A percentile compares a stretch with the other conserved stretches of the same genome.
Evolutionary conservation across 1,140 invertebrate genomes (phyloP).

Genomic region (Papilio aristodemus): DNA sequence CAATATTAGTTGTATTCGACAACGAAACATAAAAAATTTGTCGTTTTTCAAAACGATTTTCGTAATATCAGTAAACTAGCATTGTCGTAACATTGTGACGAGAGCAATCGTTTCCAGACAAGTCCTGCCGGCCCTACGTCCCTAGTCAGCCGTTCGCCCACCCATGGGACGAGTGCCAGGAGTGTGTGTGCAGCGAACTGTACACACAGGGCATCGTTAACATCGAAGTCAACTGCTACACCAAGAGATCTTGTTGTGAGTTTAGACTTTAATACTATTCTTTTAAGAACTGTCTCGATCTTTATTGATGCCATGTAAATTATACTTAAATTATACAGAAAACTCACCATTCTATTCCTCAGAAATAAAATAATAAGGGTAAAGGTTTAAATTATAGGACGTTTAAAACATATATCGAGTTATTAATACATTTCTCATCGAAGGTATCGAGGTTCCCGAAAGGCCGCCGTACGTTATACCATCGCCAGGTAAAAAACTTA

Average conservation of each 20-base stretch:
- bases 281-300: too few relatives aligned
- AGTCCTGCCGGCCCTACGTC: constrained; percentile 60
- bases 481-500: neutral
- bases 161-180: constrained; percentile 70
- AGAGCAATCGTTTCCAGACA: constrained; percentile 45
- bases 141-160: constrained; percentile 64
- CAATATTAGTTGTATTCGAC: too few relatives aligned
- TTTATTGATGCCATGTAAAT: too few relatives aligned
- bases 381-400: too few relatives aligned
- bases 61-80: too few relatives aligned
- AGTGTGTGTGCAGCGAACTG: constrained; percentile 61
- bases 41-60: too few relatives aligned
- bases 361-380: too few relatives aligned
- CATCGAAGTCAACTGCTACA: constrained; percentile 69
- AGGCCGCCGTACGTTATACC: neutral
- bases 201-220: constrained; percentile 42
- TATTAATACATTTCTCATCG: neutral
- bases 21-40: too few relatives aligned
- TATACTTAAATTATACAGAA: too few relatives aligned
- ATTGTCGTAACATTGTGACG: neutral
- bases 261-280: too few relatives aligned
- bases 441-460: constrained; percentile 5
- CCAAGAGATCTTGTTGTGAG: constrained; percentile 65
- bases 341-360: too few relatives aligned
- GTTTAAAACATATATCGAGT: too few relatives aligned